Percentiles rank a stretch among this genome's conserved stretches.
phyloP scores from a whole-genome alignment of 1,140 invertebrate genomes.

The Leguminivora glycinivorella region DNA sequence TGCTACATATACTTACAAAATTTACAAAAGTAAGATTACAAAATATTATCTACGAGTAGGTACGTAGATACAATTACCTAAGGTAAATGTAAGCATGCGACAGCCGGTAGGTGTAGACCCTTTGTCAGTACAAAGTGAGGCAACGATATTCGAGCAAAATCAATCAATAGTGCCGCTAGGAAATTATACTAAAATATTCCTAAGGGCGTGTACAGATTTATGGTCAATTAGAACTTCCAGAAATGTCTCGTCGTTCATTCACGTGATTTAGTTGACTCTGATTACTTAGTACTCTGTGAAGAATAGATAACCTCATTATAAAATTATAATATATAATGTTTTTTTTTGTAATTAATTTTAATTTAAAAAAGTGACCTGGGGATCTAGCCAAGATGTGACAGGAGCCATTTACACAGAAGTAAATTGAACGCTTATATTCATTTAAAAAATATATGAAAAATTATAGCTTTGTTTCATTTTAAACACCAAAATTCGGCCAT shows the following conservation, averaged over 20 bases:
- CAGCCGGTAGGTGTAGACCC: not conserved
- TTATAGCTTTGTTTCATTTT: too few relatives aligned
- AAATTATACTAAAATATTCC: conserved; percentile 23
- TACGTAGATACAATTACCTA: too few relatives aligned
- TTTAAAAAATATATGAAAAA: too few relatives aligned
- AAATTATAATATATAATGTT: not conserved
- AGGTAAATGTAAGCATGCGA: not conserved
- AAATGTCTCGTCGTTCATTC: conserved; percentile 6
- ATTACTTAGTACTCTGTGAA: not conserved
- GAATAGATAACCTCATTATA: too few relatives aligned
- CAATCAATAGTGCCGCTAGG: conserved; percentile 21
- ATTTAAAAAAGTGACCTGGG: too few relatives aligned
- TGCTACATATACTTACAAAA: too few relatives aligned
- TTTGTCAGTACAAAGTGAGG: not conserved
- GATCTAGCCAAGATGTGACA: too few relatives aligned
- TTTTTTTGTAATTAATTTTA: too few relatives aligned
- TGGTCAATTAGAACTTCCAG: conserved; percentile 6
- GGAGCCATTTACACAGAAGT: too few relatives aligned
- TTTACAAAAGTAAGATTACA: too few relatives aligned
- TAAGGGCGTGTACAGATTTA: conserved; percentile 23
- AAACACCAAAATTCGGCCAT: too few relatives aligned
- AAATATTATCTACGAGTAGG: not conserved
- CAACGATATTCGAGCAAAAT: conserved; percentile 25
- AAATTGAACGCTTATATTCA: too few relatives aligned
- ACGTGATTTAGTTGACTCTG: not conserved